Evolutionary conservation across 2,888 invertebrate genomes (phyloP), one percentile per base, ranked within the genome.

Genomic region (Pristionchus maxplancki): DNA sequence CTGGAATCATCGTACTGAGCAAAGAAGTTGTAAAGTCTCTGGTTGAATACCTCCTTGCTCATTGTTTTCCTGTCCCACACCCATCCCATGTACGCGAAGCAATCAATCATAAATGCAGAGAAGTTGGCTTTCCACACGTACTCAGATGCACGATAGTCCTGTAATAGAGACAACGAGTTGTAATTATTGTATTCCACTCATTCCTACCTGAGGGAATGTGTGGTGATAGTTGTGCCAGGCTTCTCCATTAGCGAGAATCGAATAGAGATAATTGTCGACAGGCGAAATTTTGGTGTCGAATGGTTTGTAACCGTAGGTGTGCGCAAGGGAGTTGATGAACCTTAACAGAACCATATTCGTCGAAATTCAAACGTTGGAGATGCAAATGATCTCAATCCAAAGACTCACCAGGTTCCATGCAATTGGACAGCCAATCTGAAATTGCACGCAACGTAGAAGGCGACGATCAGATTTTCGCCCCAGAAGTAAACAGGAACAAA

Each of bases 271-370:
- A 53, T 91, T 92, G 85, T 94, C 94, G 24, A 93, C 93, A 20
- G 94, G 92, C 28, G 92, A 91, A 28, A 94, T 92, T 28, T 89
- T 91, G 94, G 97, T 97, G 95, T 98, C 98, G 94, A 98, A 98
- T 0, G 98, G 98, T 94, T 96, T 97, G 92, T 96, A 96, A n/a
- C 98, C 98, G 96, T 97, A 98, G 40, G 91, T 86, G 95, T 98
- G 98, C 0, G 98, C 98, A 17, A 97, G 97, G 95, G 97, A 97
- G 95, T 98, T 98, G n/a, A 98, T 98, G 93, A 97, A 96, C 88
- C 88, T 88, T 28, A 17, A 86, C 24, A 40, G 24, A n/a, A 58
- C 20, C 24, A 58, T 20, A 20, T 24, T 15, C 4, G n/a, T n/a
- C n/a, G n/a, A n/a, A n/a, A n/a, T n/a, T n/a, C n/a, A n/a, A n/a